Evolutionary conservation across 35 echinoderm and acorn worm genomes (phyloP), one percentile per base, ranked within the genome.

Genomic region (Apostichopus japonicus): DNA sequence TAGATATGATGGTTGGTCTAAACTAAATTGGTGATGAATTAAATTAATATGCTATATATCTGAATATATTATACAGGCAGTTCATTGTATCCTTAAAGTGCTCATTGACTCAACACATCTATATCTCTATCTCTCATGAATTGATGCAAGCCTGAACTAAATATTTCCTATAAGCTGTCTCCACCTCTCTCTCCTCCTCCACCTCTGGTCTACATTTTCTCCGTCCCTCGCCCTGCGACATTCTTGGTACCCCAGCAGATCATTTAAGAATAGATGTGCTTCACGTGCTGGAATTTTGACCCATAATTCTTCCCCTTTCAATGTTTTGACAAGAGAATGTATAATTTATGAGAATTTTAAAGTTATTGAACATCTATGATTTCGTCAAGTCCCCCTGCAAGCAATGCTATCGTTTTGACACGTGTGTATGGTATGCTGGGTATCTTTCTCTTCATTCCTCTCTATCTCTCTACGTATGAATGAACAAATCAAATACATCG

Each of bases 221-320:
- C 63, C 11, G 63, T 67, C 63, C 19, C 63, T 10, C 11, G 63
- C 6, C 63, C 19, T 67, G 33, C 63, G 63, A 67, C 19, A 67
- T 67, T 75, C 71, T 75, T 75, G 21, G 6, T 75, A 61, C 71
- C 16, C 71, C 71, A 21, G 63, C 16, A 75, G 71, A 75, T 75
- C 71, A 75, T 75, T 75, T 75, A 21, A 75, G 71, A 75, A 75
- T 75, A 75, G 71, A 75, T 75, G 71, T 75, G 17, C n/a, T 75
- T 75, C 11, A 1, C 71, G 71, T 75, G 71, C 71, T 75, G 71
- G 71, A 75, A 75, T 75, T 75, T n/a, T 75, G 71, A 75, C 71
- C 71, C 71, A 75, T 75, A 75, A 75, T 75, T 75, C 71, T 75
- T 19, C n/a, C n/a, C 14, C 71, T 75, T 75, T 75, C 71, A 19